These are phyloP conservation scores for Oxycera nigricornis DNA, from an alignment of 2,888 invertebrate species.

Conservation along the genomic window DNA sequence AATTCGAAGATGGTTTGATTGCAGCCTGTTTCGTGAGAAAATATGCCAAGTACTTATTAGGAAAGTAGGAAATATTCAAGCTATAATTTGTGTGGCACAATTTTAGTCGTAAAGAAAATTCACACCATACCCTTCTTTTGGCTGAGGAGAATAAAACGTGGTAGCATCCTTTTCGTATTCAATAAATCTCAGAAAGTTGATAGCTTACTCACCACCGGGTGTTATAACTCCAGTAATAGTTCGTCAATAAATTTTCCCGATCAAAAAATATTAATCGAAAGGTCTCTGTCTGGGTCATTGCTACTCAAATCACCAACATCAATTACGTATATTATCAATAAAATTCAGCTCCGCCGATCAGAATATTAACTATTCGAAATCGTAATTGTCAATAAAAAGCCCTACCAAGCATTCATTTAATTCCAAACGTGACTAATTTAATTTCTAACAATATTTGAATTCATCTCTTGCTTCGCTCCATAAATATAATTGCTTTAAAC, in stretches of 20 bases:
- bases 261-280: neutral
- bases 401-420: neutral
- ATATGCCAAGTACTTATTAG: neutral
- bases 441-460: slow-evolving; percentile 5
- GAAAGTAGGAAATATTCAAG: neutral
- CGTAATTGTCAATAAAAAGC: slow-evolving; percentile 1
- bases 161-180: too few species aligned
- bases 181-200: too few species aligned
- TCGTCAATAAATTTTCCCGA: too few species aligned
- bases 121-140: too few species aligned
- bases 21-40: neutral
- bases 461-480: neutral
- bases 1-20: neutral
- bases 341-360: neutral
- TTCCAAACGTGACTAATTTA: slow-evolving; percentile 31
- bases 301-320: slow-evolving; percentile 3
- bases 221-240: too few species aligned
- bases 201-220: too few species aligned
- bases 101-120: neutral
- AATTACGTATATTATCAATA: slow-evolving; percentile 3
- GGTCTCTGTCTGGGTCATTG: neutral
- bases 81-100: too few species aligned
- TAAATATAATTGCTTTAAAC: neutral
- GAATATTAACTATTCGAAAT: slow-evolving; percentile 26
- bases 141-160: too few species aligned